Conservation (phyloP, 2,888 invertebrate genomes). For the Bugulina stolonifera region DNA sequence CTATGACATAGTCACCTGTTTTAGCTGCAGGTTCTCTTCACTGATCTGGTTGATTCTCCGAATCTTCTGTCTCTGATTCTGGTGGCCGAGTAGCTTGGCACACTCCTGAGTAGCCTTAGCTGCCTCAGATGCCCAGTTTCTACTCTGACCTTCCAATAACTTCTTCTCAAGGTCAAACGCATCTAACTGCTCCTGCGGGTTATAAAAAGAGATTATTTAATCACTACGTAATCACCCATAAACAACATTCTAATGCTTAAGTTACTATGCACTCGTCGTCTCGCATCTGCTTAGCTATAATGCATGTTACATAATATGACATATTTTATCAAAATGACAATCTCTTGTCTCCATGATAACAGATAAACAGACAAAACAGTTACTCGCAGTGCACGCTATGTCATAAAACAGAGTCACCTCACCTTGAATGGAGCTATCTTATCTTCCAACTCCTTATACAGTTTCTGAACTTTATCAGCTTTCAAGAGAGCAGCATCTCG, state of each 20-base stretch:
- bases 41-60: slow-evolving; percentile 56
- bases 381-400: no score
- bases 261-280: no score
- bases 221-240: no score
- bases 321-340: no score
- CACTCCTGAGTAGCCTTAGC: slow-evolving; percentile 59
- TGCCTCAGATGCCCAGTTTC: slow-evolving; percentile 55
- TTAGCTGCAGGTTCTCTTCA: slow-evolving; percentile 45
- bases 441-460: slow-evolving; percentile 43
- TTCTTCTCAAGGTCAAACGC: slow-evolving; percentile 55
- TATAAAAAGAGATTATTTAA: no score
- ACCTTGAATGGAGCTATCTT: slow-evolving; percentile 47
- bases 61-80: slow-evolving; percentile 64
- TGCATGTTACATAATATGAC: no score
- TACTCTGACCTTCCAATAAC: slow-evolving; percentile 49
- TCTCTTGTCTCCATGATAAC: no score
- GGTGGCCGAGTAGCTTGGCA: slow-evolving; percentile 61
- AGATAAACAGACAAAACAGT: no score
- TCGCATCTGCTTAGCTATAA: no score
- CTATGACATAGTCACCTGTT: slow-evolving; percentile 37
- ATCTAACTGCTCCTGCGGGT: slow-evolving; percentile 56
- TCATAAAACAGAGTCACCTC: no score
- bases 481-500: not conserved
- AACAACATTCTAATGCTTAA: no score
- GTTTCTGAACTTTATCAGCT: slow-evolving; percentile 30